Evolutionary conservation across 1,140 invertebrate species (phyloP), one percentile per base, ranked within the genome.

Genomic region (Vanessa atalanta): DNA sequence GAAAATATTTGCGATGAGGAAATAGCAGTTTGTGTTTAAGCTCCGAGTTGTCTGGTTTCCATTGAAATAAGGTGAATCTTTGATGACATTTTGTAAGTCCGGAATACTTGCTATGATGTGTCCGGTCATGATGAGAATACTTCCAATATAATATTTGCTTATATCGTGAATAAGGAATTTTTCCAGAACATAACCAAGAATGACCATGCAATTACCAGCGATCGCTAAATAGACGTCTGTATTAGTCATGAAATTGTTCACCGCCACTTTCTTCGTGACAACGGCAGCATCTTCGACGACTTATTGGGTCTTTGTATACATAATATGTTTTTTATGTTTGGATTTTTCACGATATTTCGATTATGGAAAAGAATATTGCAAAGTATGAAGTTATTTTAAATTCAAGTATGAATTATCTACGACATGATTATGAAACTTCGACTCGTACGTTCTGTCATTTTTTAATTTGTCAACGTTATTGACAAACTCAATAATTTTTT

Each of bases 1-100:
- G 11, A 90, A 63, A 16, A 87, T 65, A 31, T 82, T 87, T 48
- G 83, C 80, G 0, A 83, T 26, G 7, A 84, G 66, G 20, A 83
- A 86, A 64, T 70, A 86, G 57, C 73, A 70, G 16, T 83, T 84
- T 7, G 80, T 61, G 14, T 20, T 77, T 50, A 79, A 75, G 51
- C 77, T 72, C 11, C 72, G 15, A 37, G 53, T 75, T 16, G 37
- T 63, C 15, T 77, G 68, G 11, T 31, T 57, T 13, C 63, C 64
- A 12, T 79, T 80, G 6, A 81, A 26, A 47, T 73, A 73, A 2
- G 73, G 43, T 11, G 81, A 47, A 65, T 84, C 76, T 68, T 77
- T 71, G 11, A 79, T 23, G 7, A 83, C 48, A 1, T 64, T 81
- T n/a, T 48, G 75, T 0, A 68, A 37, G 5, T 87, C 81, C 2